Percentiles rank a stretch among this genome's conserved stretches.
These are phyloP conservation scores for Drosophila subobscura DNA, from an alignment of 1,140 invertebrate genomes.

Conservation along the genomic window DNA sequence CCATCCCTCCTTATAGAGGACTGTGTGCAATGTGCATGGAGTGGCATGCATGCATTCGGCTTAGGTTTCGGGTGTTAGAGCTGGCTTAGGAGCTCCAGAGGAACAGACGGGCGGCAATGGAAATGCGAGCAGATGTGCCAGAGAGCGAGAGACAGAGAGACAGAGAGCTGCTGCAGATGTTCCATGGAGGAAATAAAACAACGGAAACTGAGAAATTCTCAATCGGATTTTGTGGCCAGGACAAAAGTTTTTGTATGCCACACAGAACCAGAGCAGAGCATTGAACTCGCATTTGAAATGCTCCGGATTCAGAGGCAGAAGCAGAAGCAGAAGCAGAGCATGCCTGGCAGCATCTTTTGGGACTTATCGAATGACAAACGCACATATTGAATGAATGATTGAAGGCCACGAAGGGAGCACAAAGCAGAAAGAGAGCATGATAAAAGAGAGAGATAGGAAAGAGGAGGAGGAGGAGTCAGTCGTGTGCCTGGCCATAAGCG, in stretches of 20 bases:
- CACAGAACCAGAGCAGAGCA: conserved; percentile 30
- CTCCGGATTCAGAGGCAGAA: conserved; percentile 15
- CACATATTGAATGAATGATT: conserved; percentile 68
- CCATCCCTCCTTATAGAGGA: neutral
- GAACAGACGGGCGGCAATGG: conserved; percentile 23
- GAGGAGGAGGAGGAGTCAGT: neutral
- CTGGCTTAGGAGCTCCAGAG: conserved; percentile 40
- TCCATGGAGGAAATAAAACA: conserved; percentile 48
- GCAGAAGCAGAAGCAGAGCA: conserved; percentile 19
- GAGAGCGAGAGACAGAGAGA: conserved; percentile 43
- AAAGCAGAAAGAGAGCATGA: neutral
- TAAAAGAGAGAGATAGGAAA: neutral
- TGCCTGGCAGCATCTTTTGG: conserved; percentile 48
- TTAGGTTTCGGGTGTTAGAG: conserved; percentile 54
- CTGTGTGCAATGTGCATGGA: conserved; percentile 14
- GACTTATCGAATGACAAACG: conserved; percentile 59
- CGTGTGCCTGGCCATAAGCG: conserved; percentile 61
- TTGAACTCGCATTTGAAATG: conserved; percentile 36
- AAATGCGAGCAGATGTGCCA: conserved; percentile 75
- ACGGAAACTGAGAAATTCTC: conserved; percentile 50
- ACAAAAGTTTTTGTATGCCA: conserved; percentile 23
- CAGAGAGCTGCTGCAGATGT: conserved; percentile 64
- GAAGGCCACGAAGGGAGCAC: conserved; percentile 38
- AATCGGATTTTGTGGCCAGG: conserved; percentile 45
- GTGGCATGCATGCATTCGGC: conserved; percentile 12